Percentiles rank a stretch among this genome's conserved stretches.
Conservation (phyloP, 2,797 vertebrate genomes). For the Poecilia wingei region DNA sequence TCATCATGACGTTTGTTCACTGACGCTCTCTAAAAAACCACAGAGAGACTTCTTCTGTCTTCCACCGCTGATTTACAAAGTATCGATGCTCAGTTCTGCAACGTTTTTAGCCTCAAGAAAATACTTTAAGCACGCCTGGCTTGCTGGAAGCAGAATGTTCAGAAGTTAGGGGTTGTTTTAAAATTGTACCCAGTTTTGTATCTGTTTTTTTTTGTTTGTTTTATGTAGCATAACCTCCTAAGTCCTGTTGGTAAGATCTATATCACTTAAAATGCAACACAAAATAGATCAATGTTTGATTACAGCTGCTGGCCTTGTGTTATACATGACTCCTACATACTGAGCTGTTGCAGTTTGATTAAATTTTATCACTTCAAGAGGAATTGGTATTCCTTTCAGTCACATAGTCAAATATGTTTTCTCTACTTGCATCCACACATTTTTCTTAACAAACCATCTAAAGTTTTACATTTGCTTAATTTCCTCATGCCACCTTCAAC, state of each 20-base stretch:
- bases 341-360: neutral
- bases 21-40: neutral
- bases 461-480: neutral
- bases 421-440: neutral
- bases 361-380: neutral
- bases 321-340: neutral
- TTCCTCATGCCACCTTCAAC: neutral
- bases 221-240: neutral
- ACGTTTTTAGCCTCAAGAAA: neutral
- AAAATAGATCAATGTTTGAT: slow-evolving; percentile 17
- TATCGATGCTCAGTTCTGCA: neutral
- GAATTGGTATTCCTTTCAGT: neutral
- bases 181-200: neutral
- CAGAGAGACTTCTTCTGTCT: neutral
- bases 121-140: neutral
- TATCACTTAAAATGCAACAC: neutral
- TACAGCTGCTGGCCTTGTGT: slow-evolving; percentile 11
- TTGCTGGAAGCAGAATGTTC: neutral
- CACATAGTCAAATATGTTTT: neutral
- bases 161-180: neutral
- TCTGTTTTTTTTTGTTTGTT: neutral
- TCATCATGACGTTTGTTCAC: neutral
- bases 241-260: neutral
- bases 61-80: neutral
- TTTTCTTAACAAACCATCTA: neutral